Conservation (phyloP, 2,888 invertebrate genomes). For the Phalera bucephala region DNA sequence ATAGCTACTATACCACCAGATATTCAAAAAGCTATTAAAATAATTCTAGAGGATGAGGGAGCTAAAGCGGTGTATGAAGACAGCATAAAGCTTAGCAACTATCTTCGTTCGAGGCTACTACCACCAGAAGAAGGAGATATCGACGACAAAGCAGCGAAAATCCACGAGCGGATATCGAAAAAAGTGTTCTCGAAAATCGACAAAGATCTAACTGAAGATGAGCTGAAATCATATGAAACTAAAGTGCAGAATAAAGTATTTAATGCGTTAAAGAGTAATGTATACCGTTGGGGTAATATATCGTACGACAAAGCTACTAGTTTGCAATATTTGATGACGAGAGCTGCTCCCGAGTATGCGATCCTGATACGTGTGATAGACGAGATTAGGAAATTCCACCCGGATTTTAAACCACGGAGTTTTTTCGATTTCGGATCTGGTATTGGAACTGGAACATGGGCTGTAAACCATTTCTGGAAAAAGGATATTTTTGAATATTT, state of each 20-base stretch:
- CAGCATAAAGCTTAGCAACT: slow-evolving; percentile 79
- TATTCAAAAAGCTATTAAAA: slow-evolving; percentile 81
- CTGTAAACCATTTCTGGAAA: slow-evolving; percentile 88
- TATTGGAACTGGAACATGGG: slow-evolving; percentile 94
- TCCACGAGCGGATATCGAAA: slow-evolving; percentile 62
- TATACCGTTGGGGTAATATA: slow-evolving; percentile 90
- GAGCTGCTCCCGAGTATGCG: slow-evolving; percentile 90
- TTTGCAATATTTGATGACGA: slow-evolving; percentile 87
- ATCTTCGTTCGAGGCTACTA: slow-evolving; percentile 84
- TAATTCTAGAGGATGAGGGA: slow-evolving; percentile 82
- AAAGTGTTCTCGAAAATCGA: slow-evolving; percentile 36
- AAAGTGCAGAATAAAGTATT: slow-evolving; percentile 80
- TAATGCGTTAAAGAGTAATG: slow-evolving; percentile 80
- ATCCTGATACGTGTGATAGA: slow-evolving; percentile 86
- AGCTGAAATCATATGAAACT: slow-evolving; percentile 64
- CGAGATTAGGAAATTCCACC: slow-evolving; percentile 86
- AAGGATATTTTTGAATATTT: slow-evolving; percentile 90
- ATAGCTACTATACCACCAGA: slow-evolving; percentile 83
- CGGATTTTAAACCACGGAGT: slow-evolving; percentile 87
- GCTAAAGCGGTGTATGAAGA: slow-evolving; percentile 80
- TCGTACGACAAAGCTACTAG: slow-evolving; percentile 86
- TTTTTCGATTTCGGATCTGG: slow-evolving; percentile 97
- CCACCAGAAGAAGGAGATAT: slow-evolving; percentile 85
- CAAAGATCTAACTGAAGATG: slow-evolving; percentile 48
- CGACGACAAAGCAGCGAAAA: slow-evolving; percentile 62